A percentile compares a stretch with the other conserved stretches of the same genome.
Evolutionary conservation across 2,797 vertebrate species (phyloP).

Genomic region (Erpetoichthys calabaricus): DNA sequence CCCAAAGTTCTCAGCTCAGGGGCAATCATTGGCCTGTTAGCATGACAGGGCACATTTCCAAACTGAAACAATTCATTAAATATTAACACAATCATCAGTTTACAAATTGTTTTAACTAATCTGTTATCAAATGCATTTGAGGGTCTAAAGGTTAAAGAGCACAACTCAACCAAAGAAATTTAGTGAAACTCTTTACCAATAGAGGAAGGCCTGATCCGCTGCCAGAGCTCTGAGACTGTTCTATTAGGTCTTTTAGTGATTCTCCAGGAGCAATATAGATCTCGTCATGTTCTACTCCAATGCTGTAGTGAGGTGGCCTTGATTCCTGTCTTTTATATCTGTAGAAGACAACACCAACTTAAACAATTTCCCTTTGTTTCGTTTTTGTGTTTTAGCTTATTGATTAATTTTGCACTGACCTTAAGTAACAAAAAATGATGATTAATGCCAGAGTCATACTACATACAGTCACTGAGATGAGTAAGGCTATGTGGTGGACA

Average conservation of each 20-base stretch:
- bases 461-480: constrained; percentile 70
- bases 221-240: constrained; percentile 87
- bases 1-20: too few relatives aligned
- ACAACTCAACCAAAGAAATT: too few relatives aligned
- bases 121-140: too few relatives aligned
- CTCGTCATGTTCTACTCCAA: constrained; percentile 80
- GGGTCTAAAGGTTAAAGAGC: too few relatives aligned
- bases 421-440: constrained; percentile 75
- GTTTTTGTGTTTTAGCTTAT: not conserved
- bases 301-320: constrained; percentile 62
- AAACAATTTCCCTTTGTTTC: not conserved
- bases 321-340: constrained; percentile 77
- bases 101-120: too few relatives aligned
- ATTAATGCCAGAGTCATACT: constrained; percentile 62
- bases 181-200: constrained; percentile 54
- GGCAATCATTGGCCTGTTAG: too few relatives aligned
- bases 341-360: constrained; percentile 4
- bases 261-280: constrained; percentile 79
- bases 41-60: too few relatives aligned
- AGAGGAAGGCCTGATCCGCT: constrained; percentile 97
- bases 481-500: constrained; percentile 69
- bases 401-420: constrained; percentile 45
- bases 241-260: constrained; percentile 77
- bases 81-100: too few relatives aligned
- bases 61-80: too few relatives aligned